These are phyloP conservation scores for Gadopsis bispinosus DNA, from an alignment of 2,797 vertebrate species.

Conservation along the genomic window DNA sequence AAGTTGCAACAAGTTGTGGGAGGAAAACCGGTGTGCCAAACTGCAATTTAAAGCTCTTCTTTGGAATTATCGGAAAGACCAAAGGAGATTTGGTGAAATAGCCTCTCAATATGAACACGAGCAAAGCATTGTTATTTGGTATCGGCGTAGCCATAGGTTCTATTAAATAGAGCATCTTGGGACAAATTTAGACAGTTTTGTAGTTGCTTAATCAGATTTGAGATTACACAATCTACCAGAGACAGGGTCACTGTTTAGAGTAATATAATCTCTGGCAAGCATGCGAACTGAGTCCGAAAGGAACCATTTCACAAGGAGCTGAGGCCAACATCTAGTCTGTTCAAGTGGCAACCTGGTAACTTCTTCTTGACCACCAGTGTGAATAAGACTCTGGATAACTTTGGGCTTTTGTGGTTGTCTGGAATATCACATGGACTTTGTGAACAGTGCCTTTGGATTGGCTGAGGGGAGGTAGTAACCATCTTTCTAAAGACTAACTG, in stretches of 20 bases:
- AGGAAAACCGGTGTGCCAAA: conserved; percentile 9
- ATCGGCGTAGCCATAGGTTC: neutral
- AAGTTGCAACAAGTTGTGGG: conserved; percentile 41
- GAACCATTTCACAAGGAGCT: neutral
- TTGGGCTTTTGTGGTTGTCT: conserved; percentile 12
- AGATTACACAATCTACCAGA: neutral
- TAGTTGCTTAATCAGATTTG: neutral
- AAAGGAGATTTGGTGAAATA: neutral
- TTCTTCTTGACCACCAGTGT: neutral
- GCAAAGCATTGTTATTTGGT: neutral
- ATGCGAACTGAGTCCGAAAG: neutral
- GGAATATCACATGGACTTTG: conserved; percentile 25
- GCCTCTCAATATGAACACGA: neutral
- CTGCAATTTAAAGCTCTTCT: conserved; percentile 1
- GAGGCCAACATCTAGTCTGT: neutral
- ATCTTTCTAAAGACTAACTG: conserved; percentile 27
- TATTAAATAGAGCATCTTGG: neutral
- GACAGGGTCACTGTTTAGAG: neutral
- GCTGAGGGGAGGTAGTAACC: neutral
- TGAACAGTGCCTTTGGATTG: conserved; percentile 11
- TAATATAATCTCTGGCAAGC: neutral
- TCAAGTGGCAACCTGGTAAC: neutral
- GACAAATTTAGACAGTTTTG: neutral
- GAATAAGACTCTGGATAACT: conserved; percentile 1
- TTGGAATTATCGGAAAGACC: neutral